Evolutionary conservation across 2,797 vertebrate genomes (phyloP), one percentile per base, ranked within the genome.

Genomic region (Lutjanus argentimaculatus): DNA sequence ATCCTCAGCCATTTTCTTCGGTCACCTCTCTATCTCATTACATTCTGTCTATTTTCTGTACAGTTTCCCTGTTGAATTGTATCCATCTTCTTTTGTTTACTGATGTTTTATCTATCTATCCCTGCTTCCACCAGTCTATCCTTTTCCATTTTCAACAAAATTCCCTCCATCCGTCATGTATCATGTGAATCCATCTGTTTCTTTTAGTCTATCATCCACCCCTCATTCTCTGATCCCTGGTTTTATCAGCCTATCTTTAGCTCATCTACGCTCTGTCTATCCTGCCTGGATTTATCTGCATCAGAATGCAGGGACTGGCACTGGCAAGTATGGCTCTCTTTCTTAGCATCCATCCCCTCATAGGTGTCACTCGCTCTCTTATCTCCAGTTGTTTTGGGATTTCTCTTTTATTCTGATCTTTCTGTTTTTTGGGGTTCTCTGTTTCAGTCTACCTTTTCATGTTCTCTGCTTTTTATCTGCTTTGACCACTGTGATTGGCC

Each of bases 181-280:
- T 83, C 62, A 65, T 40, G 53, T 57, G 48, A 76, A 79, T 72
- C 72, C 52, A 80, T 84, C 46, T 67, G 53, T 82, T 80, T 79
- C 52, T 67, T 68, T 82, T 51, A 79, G 42, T 25, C 48, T 36
- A 79, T 77, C 77, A 80, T 53, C 48, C 49, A 56, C 48, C 51
- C 21, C 22, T 70, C 30, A n/a, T 49, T 77, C 61, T 83, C 43
- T 77, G 71, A 82, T 85, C 68, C 67, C 55, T 48, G 67, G 51
- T 82, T 81, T 85, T 83, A 87, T 87, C 80, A 74, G 69, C 53
- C 65, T 74, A 84, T 89, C 85, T 86, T 73, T 77, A 72, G 72
- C 72, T 85, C 68, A 85, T 89, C 77, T 74, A 13, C 43, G 13
- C 75, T 70, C 74, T 17, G 67, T 72, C 79, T 42, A 14, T 75